Base-by-base conservation (phyloP, 2,888 invertebrate genomes). In the Calephelis perditalis region DNA sequence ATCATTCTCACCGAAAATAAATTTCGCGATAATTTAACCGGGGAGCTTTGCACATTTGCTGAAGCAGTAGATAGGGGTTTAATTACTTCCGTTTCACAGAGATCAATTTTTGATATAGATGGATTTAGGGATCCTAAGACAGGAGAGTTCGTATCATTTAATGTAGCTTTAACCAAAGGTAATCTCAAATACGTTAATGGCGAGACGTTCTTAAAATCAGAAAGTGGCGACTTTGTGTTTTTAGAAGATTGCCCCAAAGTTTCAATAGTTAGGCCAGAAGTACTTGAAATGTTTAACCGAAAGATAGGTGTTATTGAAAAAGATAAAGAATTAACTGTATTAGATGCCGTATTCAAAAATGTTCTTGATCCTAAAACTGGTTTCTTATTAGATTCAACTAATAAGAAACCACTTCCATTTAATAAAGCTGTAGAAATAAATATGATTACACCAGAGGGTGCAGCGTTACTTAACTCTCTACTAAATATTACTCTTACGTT, bases 21-120 rank as follows among this genome's bases (percentile, higher is more conserved):
- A 70, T 97, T 96, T 83, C 92, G 93, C 57, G 95, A 98, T 82
- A 93, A 93, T 63, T 90, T 93, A 68, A 95, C 95, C 0, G 93
- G 93, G 56, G 95, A 96, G 82, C 87, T 94, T 12, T 92, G 96
- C 64, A 92, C 94, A 35, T 93, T 98, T 65, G 93, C 94, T 15
- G 97, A 98, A 78, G 99, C 99, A 0, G 96, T 97, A 12, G 95
- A 96, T 75, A 94, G 95, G 63, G 98, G 98, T 67, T 92, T 97
- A 56, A 95, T 99, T 62, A 95, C 95, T 37, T 97, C 97, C 1
- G 95, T 98, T 26, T 93, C 95, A 6, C 95, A 96, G 77, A 95
- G 95, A 80, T 96, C 96, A 2, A 95, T 98, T 70, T 98, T 98
- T 77, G 96, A 97, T 79, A 96, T 98, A 65, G 97, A 97, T 71